Conservation (phyloP, 2,888 invertebrate genomes). For the Chymomyza procnemis region DNA sequence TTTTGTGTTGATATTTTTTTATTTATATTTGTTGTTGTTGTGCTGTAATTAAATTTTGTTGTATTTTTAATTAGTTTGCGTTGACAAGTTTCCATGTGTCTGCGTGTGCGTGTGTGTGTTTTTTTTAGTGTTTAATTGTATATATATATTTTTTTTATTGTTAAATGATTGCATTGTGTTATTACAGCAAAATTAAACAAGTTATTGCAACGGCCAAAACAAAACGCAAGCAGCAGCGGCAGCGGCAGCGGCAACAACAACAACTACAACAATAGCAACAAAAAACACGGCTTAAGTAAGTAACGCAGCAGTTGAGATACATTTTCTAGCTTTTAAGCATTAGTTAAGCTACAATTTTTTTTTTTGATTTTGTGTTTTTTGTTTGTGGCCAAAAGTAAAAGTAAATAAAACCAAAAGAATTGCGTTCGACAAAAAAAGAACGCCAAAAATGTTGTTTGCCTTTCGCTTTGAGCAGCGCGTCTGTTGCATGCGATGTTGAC, state of each 20-base stretch:
- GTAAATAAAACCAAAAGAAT: background rate
- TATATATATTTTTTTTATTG: background rate
- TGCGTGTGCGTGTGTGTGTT: too few species aligned
- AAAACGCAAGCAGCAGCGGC: too few species aligned
- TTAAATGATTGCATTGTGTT: conserved; percentile 2
- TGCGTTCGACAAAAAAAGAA: background rate
- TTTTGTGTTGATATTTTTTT: conserved; percentile 9
- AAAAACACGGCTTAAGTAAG: background rate
- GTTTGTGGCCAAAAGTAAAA: background rate
- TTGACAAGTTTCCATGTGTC: conserved; percentile 1
- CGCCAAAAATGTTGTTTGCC: background rate
- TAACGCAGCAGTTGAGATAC: background rate
- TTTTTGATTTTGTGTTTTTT: background rate
- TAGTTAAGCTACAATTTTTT: background rate
- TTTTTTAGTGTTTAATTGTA: too few species aligned
- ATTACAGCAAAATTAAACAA: conserved; percentile 4
- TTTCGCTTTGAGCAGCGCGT: background rate
- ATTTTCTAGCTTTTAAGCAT: background rate
- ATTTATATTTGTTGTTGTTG: conserved; percentile 4
- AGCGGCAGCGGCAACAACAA: too few species aligned
- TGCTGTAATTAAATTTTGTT: conserved; percentile 13
- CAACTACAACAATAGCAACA: background rate
- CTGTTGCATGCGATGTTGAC: background rate
- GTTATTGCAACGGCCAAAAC: background rate
- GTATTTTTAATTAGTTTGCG: conserved; percentile 13